Evolutionary conservation across 2,797 vertebrate genomes (phyloP).

Genomic region (Moxostoma hubbsi): DNA sequence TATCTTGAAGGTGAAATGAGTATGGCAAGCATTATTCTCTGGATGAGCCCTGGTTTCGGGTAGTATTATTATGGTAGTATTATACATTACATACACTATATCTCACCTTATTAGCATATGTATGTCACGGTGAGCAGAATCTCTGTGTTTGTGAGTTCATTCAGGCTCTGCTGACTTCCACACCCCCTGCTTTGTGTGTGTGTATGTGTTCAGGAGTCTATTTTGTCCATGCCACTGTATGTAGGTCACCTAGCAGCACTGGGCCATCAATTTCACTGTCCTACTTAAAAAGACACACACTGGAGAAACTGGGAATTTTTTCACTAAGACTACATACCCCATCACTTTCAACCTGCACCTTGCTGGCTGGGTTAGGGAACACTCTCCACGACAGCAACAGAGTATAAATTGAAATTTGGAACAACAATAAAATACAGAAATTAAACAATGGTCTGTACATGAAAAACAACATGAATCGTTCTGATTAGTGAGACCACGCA

Average conservation of each 20-base stretch:
- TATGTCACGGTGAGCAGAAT: constrained; percentile 52
- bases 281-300: constrained; percentile 69
- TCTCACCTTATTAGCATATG: constrained; percentile 28
- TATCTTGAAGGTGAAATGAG: too few species aligned
- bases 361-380: constrained; percentile 43
- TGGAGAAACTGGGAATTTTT: constrained; percentile 62
- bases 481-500: constrained; percentile 54
- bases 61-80: too few species aligned
- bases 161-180: constrained; percentile 45
- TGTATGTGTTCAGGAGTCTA: constrained; percentile 60
- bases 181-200: constrained; percentile 49
- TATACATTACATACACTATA: neutral
- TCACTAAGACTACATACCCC: constrained; percentile 54
- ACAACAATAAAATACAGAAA: constrained; percentile 39
- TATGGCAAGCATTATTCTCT: too few species aligned
- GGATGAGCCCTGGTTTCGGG: too few species aligned
- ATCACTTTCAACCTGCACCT: constrained; percentile 37
- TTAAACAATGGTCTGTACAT: constrained; percentile 43
- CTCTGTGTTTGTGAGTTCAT: constrained; percentile 44
- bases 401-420: constrained; percentile 50
- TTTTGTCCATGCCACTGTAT: constrained; percentile 67
- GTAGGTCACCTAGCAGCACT: constrained; percentile 71
- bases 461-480: constrained; percentile 48
- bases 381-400: constrained; percentile 25
- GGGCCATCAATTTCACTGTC: constrained; percentile 73